Percentiles rank a stretch among this genome's conserved stretches.
phyloP scores from a whole-genome alignment of 2,888 invertebrate genomes.

The Cephus nigrinus region DNA sequence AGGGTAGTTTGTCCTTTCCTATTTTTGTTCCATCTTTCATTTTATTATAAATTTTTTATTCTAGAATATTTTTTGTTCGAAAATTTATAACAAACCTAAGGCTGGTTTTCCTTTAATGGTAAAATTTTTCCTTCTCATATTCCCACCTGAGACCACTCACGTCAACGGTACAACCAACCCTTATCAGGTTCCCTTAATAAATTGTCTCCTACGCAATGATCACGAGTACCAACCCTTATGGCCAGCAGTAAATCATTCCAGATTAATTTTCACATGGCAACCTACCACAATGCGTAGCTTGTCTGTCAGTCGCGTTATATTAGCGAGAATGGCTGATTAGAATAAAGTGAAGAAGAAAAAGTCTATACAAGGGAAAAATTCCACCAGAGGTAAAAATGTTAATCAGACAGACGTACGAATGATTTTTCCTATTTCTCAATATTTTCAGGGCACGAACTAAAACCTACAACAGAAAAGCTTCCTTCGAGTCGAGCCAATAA shows the following conservation, averaged over 20 bases:
- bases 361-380: too few species aligned
- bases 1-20: too few species aligned
- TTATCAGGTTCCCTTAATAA: not conserved
- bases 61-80: too few species aligned
- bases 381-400: not conserved
- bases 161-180: too few species aligned
- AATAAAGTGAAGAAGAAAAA: not conserved
- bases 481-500: too few species aligned
- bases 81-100: too few species aligned
- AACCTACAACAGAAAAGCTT: too few species aligned
- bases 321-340: conserved; percentile 1
- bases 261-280: not conserved
- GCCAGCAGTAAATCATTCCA: not conserved
- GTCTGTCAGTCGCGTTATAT: not conserved
- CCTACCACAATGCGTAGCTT: not conserved
- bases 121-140: conserved; percentile 12
- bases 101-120: too few species aligned
- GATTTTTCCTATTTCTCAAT: too few species aligned
- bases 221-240: conserved; percentile 1
- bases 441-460: too few species aligned
- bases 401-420: not conserved
- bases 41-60: too few species aligned
- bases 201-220: not conserved
- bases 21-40: too few species aligned
- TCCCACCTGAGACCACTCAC: not conserved